phyloP scores from a whole-genome alignment of 2,888 invertebrate species.

The Pyralis farinalis region DNA sequence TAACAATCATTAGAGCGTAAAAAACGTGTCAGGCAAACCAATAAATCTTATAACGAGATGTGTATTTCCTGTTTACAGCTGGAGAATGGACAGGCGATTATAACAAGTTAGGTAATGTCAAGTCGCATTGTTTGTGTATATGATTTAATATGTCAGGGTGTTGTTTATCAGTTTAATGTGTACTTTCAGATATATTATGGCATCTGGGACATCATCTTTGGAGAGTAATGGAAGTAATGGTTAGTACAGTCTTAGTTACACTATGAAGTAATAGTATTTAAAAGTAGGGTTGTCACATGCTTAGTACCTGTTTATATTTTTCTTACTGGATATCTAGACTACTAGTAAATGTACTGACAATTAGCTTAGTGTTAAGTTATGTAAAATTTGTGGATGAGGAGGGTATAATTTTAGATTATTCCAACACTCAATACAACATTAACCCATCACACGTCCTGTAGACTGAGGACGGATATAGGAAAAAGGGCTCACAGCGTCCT shows the following conservation, averaged over 20 bases:
- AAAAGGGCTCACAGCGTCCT: too few relatives aligned
- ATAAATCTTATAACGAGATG: slow-evolving; percentile 8
- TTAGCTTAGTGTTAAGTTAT: too few relatives aligned
- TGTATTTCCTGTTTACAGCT: slow-evolving; percentile 15
- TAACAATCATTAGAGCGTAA: slow-evolving; percentile 74
- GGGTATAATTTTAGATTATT: too few relatives aligned
- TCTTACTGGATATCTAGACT: too few relatives aligned
- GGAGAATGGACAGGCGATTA: slow-evolving; percentile 18
- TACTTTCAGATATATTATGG: slow-evolving; percentile 80
- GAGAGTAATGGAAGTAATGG: slow-evolving; percentile 90
- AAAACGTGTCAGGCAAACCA: slow-evolving; percentile 66
- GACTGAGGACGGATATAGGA: too few relatives aligned
- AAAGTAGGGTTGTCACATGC: too few relatives aligned
- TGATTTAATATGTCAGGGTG: slow-evolving; percentile 6
- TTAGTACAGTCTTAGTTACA: slow-evolving; percentile 44
- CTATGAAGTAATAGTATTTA: too few relatives aligned
- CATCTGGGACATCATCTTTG: slow-evolving; percentile 89
- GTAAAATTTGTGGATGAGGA: too few relatives aligned
- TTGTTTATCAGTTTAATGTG: slow-evolving; percentile 8
- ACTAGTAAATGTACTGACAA: too few relatives aligned
- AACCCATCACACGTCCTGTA: too few relatives aligned
- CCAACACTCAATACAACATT: too few relatives aligned
- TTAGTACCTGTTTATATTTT: too few relatives aligned
- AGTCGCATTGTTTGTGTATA: slow-evolving; percentile 3
- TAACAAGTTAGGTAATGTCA: slow-evolving; percentile 19